These are phyloP conservation scores for Heliothis virescens DNA, from an alignment of 1,140 invertebrate species.

Conservation along the genomic window DNA sequence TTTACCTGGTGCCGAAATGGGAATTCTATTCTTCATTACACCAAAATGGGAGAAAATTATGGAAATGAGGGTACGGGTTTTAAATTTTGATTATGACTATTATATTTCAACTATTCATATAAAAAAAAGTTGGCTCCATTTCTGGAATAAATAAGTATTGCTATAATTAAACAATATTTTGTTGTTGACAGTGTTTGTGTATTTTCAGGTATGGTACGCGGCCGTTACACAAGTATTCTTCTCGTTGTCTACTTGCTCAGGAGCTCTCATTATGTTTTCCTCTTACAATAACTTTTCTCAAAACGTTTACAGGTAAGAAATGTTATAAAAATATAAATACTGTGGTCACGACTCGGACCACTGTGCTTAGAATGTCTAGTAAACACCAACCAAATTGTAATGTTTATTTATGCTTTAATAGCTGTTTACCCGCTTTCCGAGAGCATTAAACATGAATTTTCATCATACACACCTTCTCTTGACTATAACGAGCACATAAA, in stretches of 20 bases:
- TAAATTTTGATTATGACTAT: not conserved
- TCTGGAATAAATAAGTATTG: not conserved
- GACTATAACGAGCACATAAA: too few relatives aligned
- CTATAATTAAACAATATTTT: not conserved
- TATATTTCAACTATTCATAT: too few relatives aligned
- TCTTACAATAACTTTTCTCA: slow-evolving; percentile 94
- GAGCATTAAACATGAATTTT: not conserved
- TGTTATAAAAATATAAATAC: too few relatives aligned
- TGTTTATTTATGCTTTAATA: too few relatives aligned
- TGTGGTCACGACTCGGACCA: too few relatives aligned
- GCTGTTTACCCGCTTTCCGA: too few relatives aligned
- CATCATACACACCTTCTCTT: too few relatives aligned
- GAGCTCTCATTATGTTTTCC: slow-evolving; percentile 92
- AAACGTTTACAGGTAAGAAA: slow-evolving; percentile 91
- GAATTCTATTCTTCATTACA: slow-evolving; percentile 92
- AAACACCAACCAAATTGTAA: too few relatives aligned
- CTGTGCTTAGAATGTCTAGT: too few relatives aligned
- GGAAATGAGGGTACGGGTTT: slow-evolving; percentile 87
- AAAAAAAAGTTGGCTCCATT: not conserved
- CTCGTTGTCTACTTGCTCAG: slow-evolving; percentile 93
- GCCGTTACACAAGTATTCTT: slow-evolving; percentile 95
- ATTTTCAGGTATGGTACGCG: slow-evolving; percentile 91
- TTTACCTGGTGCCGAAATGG: slow-evolving; percentile 90
- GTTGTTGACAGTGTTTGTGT: not conserved
- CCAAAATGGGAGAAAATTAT: slow-evolving; percentile 90